A percentile compares a stretch with the other conserved stretches of the same genome.
These are phyloP conservation scores for Hypomecis punctinalis DNA, from an alignment of 2,888 invertebrate genomes.

Conservation along the genomic window DNA sequence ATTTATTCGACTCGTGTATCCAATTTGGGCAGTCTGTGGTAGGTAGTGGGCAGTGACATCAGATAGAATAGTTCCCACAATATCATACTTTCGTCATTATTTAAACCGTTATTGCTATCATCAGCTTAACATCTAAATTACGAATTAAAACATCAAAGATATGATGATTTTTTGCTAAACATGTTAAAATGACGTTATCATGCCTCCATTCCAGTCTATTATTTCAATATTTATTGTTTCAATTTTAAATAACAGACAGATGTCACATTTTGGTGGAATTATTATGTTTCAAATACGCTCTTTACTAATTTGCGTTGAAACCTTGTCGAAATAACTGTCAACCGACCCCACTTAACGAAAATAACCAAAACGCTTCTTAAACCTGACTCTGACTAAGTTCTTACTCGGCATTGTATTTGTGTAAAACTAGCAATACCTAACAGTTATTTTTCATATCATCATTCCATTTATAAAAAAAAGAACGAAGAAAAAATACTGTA, in stretches of 20 bases:
- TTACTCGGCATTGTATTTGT: not conserved
- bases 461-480: conserved; percentile 20
- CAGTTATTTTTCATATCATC: not conserved
- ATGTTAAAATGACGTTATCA: conserved; percentile 7
- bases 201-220: conserved; percentile 10
- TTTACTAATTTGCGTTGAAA: not conserved
- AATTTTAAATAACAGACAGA: conserved; percentile 13
- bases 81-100: conserved; percentile 1
- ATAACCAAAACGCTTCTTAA: not conserved
- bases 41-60: not conserved
- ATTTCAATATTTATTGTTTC: conserved; percentile 25
- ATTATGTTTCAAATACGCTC: conserved; percentile 6
- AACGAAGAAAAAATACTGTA: too few species aligned
- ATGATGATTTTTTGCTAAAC: conserved; percentile 19
- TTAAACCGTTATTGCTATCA: conserved; percentile 11
- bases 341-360: rapidly evolving
- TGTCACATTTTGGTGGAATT: conserved; percentile 23
- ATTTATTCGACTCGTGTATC: too few species aligned
- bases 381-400: not conserved
- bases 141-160: conserved; percentile 25
- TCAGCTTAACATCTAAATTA: conserved; percentile 26
- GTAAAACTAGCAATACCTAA: not conserved
- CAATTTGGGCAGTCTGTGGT: not conserved
- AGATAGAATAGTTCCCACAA: not conserved
- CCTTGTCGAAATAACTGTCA: not conserved